These are phyloP conservation scores for Limnephilus rhombicus DNA, from an alignment of 2,888 invertebrate genomes.

Conservation along the genomic window DNA sequence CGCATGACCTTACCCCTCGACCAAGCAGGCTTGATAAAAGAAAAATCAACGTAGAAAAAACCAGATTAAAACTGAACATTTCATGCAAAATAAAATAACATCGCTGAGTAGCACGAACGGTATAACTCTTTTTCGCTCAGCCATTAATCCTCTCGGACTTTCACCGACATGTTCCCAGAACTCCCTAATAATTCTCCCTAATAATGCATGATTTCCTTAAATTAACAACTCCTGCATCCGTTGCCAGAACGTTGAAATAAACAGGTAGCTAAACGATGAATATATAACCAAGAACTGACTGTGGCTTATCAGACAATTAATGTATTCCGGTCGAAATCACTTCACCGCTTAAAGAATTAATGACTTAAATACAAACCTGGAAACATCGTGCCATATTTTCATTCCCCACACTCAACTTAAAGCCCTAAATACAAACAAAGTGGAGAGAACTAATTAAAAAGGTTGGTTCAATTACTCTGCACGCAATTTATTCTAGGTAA, in stretches of 20 bases:
- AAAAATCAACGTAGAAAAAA: no score
- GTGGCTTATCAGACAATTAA: slow-evolving; percentile 53
- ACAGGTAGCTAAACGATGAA: slow-evolving; percentile 50
- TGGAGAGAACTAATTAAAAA: background rate
- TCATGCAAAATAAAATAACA: background rate
- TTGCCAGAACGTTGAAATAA: slow-evolving; percentile 33
- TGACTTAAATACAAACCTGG: slow-evolving; percentile 3
- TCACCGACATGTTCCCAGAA: background rate
- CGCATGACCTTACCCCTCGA: no score
- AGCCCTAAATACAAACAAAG: background rate
- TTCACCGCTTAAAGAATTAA: slow-evolving; percentile 25
- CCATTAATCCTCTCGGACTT: background rate
- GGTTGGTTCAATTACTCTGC: background rate
- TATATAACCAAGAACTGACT: slow-evolving; percentile 48
- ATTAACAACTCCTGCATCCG: slow-evolving; percentile 22
- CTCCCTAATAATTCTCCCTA: background rate
- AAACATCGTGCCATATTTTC: background rate
- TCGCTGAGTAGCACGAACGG: background rate
- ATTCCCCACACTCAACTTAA: background rate
- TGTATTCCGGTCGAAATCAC: slow-evolving; percentile 57
- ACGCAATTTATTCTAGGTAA: background rate
- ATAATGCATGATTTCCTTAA: slow-evolving; percentile 7
- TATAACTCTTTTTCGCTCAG: background rate
- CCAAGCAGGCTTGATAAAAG: no score
- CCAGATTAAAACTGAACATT: background rate